Evolutionary conservation across 2,888 invertebrate species (phyloP).

Genomic region (Pseudococcus jackbeardsleyi): DNA sequence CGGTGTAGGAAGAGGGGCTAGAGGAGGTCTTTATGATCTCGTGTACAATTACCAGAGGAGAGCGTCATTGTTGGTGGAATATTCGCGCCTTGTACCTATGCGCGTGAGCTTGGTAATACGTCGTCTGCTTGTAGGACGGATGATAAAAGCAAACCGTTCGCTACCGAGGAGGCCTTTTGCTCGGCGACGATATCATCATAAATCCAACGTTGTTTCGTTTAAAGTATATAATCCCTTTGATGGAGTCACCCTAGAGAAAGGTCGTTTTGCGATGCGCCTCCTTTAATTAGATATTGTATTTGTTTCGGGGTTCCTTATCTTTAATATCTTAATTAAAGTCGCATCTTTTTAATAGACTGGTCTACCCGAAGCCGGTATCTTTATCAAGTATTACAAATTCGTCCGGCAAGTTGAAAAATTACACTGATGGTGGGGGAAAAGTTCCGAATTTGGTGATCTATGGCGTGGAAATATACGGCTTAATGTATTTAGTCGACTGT

Average conservation of each 20-base stretch:
- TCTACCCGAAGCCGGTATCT: not conserved
- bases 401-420: too few species aligned
- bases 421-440: too few species aligned
- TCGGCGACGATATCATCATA: constrained; percentile 53
- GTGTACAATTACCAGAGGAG: constrained; percentile 47
- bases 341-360: constrained; percentile 16
- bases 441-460: too few species aligned
- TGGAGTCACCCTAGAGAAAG: constrained; percentile 41
- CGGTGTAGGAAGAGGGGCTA: too few species aligned
- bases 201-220: constrained; percentile 53
- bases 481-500: too few species aligned
- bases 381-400: constrained; percentile 1
- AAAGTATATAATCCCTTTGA: constrained; percentile 53
- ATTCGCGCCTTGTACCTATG: constrained; percentile 33
- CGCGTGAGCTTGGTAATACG: constrained; percentile 24
- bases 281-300: constrained; percentile 51
- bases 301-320: constrained; percentile 43
- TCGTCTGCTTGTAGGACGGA: constrained; percentile 15
- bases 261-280: not conserved
- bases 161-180: constrained; percentile 26
- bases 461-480: too few species aligned
- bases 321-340: constrained; percentile 56
- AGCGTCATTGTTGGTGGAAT: constrained; percentile 31
- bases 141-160: constrained; percentile 33
- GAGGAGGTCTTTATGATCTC: constrained; percentile 51